phyloP scores from a whole-genome alignment of 92 coral and sea anemone species.

The Porites rus region DNA sequence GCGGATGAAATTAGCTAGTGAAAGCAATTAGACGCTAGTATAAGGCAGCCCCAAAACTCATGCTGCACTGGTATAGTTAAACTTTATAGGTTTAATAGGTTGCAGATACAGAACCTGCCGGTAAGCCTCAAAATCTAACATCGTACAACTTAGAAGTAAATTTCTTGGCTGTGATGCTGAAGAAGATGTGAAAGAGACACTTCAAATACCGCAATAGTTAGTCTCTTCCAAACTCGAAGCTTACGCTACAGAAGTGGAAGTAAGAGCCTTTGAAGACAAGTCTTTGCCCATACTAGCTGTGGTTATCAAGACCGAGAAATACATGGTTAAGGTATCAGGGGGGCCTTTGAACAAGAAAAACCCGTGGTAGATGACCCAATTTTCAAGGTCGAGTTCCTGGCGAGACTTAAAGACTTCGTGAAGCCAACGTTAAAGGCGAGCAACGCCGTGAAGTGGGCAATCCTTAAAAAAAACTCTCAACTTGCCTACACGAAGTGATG shows the following conservation, averaged over 20 bases:
- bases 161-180: neutral
- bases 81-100: too few relatives aligned
- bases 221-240: constrained; percentile 25
- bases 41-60: too few relatives aligned
- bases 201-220: constrained; percentile 34
- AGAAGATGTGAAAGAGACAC: constrained; percentile 17
- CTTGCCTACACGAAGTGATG: too few relatives aligned
- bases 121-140: neutral
- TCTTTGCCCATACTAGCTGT: constrained; percentile 8
- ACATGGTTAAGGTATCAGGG: constrained; percentile 36
- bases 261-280: constrained; percentile 20
- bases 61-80: too few relatives aligned
- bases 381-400: neutral
- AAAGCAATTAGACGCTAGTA: too few relatives aligned
- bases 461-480: too few relatives aligned
- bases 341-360: neutral
- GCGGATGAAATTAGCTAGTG: too few relatives aligned
- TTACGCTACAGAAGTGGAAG: neutral
- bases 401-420: constrained; percentile 14
- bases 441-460: constrained; percentile 35
- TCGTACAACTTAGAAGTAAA: constrained; percentile 10
- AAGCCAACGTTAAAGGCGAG: constrained; percentile 29
- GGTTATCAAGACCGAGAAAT: constrained; percentile 24
- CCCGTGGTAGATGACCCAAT: too few relatives aligned
- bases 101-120: too few relatives aligned